Base-by-base conservation (phyloP, 2,797 vertebrate species). In the Rhabdomys pumilio region DNA sequence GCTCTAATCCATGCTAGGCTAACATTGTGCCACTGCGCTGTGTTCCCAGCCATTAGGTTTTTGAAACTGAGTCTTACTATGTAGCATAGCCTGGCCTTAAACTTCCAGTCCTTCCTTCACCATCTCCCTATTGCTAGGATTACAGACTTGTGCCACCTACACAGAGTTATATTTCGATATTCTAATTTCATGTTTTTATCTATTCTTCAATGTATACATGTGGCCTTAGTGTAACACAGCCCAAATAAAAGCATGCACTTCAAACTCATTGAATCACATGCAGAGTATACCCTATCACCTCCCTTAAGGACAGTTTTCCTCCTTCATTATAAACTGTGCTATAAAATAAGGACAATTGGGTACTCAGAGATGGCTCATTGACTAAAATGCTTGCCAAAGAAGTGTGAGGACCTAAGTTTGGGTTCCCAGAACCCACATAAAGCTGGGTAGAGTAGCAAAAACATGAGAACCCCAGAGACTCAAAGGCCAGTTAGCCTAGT, bases 181-280 rank as follows among this genome's bases (percentile, higher is more conserved):
- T 87, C 29, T 38, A 0, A n/a, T 84, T 93, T 94, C 44, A 67
- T 24, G 29, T 93, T 85, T 50, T 53, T 34, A 38, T 65, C 77
- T 76, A 34, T 73, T 41, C 38, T 26, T 53, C 90, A 20, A 24
- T 76, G 26, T 41, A 19, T 75, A 83, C 65, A 50, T 87, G 14
- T 31, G 22, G n/a, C 61, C 53, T 81, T 59, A 22, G 59, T 80
- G 26, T 89, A 75, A 50, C n/a, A 86, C 3, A 41, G 14, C 53
- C 6, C 75, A 88, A 80, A 79, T 57, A 67, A 80, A 41, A 83
- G n/a, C 75, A n/a, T 77, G 44, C 44, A n/a, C 65, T 84, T 93
- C 67, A 75, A 34, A 72, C 22, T 15, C 15, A 34, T 57, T 38
- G 31, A 57, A 31, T 90, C 69, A 24, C 17, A 0, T 26, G 26